These are phyloP conservation scores for Proterorhinus semilunaris DNA, from an alignment of 2,113 vertebrate species.

Conservation along the genomic window DNA sequence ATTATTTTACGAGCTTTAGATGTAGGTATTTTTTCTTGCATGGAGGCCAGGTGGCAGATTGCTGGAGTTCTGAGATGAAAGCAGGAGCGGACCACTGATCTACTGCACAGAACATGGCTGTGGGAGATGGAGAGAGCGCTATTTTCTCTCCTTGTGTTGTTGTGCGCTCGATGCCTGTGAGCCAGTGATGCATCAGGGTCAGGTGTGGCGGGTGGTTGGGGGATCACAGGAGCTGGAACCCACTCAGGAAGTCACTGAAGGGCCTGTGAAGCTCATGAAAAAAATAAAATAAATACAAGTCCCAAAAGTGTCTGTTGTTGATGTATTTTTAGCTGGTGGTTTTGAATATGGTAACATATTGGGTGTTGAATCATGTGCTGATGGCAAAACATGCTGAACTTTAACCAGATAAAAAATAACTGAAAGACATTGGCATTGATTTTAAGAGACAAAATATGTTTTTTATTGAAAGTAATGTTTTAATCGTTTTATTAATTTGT, in stretches of 20 bases:
- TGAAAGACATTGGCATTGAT: no score
- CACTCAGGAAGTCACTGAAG: slow-evolving; percentile 41
- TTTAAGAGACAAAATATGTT: no score
- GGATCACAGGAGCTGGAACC: slow-evolving; percentile 56
- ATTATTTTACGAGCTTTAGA: neutral
- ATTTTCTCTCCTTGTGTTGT: slow-evolving; percentile 44
- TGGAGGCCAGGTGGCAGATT: slow-evolving; percentile 59
- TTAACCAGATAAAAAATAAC: neutral
- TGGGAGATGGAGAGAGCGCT: slow-evolving; percentile 54
- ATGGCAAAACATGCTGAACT: slow-evolving; percentile 1
- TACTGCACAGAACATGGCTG: slow-evolving; percentile 39
- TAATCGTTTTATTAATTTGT: no score
- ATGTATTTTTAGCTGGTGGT: slow-evolving; percentile 6
- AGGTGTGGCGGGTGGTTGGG: slow-evolving; percentile 48
- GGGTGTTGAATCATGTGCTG: neutral
- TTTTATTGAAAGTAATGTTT: no score
- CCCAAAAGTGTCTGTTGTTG: slow-evolving; percentile 2
- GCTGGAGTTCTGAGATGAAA: slow-evolving; percentile 63
- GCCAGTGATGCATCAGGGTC: slow-evolving; percentile 65
- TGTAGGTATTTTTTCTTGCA: slow-evolving; percentile 12
- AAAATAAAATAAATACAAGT: slow-evolving; percentile 8
- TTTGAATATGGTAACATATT: neutral
- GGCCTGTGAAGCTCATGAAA: slow-evolving; percentile 18
- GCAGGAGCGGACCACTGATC: slow-evolving; percentile 55
- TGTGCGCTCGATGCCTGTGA: slow-evolving; percentile 46